These are phyloP conservation scores for Mya arenaria DNA, from an alignment of 1,140 invertebrate species.

Conservation along the genomic window DNA sequence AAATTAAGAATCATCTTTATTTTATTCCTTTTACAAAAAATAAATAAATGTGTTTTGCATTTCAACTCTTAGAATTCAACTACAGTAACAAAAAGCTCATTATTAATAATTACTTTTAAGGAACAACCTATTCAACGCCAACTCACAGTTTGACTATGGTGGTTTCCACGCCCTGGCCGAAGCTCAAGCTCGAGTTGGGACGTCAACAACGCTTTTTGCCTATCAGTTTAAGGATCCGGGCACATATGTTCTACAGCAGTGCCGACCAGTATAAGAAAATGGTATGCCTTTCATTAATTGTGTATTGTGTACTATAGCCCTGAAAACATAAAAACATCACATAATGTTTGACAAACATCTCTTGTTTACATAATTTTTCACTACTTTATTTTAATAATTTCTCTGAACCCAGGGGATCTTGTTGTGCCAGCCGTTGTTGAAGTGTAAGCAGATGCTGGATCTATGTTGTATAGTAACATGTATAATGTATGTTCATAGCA, in stretches of 20 bases:
- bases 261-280: conserved; percentile 76
- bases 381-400: too few species aligned
- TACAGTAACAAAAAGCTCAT: background rate
- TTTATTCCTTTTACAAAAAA: background rate
- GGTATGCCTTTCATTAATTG: too few species aligned
- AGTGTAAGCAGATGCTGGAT: too few species aligned
- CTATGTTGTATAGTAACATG: too few species aligned
- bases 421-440: too few species aligned
- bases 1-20: background rate
- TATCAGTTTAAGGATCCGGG: conserved; percentile 77
- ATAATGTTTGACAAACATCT: too few species aligned
- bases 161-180: conserved; percentile 75
- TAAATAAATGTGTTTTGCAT: background rate
- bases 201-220: conserved; percentile 74
- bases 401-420: too few species aligned
- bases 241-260: conserved; percentile 77
- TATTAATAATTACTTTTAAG: conserved; percentile 59
- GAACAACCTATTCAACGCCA: conserved; percentile 79
- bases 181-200: conserved; percentile 65
- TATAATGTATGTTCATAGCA: too few species aligned
- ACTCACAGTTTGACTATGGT: conserved; percentile 77
- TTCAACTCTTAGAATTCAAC: background rate
- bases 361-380: too few species aligned
- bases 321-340: too few species aligned
- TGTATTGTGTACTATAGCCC: too few species aligned